Percentiles rank a stretch among this genome's conserved stretches.
These are phyloP conservation scores for Telmatherina bonti DNA, from an alignment of 2,797 vertebrate species.

Conservation along the genomic window DNA sequence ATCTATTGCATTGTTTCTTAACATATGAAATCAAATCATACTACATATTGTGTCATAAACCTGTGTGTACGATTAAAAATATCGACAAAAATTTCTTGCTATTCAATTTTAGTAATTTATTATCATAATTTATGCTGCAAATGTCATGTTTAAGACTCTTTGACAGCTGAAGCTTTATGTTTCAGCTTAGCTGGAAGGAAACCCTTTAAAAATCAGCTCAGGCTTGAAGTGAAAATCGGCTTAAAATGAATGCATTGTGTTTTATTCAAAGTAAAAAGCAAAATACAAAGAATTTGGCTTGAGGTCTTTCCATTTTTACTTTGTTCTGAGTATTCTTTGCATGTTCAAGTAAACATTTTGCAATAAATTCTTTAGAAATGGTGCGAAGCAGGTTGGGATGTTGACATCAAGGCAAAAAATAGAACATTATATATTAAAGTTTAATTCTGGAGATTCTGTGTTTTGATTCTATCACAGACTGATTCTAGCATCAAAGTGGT, in stretches of 20 bases:
- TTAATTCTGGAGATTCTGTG: not conserved
- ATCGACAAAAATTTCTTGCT: too few relatives aligned
- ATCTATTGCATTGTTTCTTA: too few relatives aligned
- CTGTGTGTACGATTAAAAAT: too few relatives aligned
- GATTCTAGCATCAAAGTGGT: too few relatives aligned
- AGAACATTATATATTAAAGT: too few relatives aligned
- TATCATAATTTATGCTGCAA: too few relatives aligned
- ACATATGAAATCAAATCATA: too few relatives aligned
- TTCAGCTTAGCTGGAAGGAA: not conserved
- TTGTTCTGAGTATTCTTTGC: conserved; percentile 11
- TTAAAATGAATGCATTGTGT: conserved; percentile 12
- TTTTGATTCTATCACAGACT: not conserved
- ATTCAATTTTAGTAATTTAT: too few relatives aligned
- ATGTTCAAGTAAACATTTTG: conserved; percentile 40
- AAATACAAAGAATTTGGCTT: conserved; percentile 13
- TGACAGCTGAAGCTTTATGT: not conserved
- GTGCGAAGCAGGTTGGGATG: not conserved
- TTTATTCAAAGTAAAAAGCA: conserved; percentile 34
- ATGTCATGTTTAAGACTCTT: too few relatives aligned
- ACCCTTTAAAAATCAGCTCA: conserved; percentile 1
- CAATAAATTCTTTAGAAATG: not conserved
- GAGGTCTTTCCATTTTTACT: conserved; percentile 4
- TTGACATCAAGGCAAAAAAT: too few relatives aligned
- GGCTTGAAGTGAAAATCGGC: not conserved
- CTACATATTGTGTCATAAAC: too few relatives aligned